Evolutionary conservation across 2,888 invertebrate species (phyloP).

Genomic region (Ormyrus thymus): DNA sequence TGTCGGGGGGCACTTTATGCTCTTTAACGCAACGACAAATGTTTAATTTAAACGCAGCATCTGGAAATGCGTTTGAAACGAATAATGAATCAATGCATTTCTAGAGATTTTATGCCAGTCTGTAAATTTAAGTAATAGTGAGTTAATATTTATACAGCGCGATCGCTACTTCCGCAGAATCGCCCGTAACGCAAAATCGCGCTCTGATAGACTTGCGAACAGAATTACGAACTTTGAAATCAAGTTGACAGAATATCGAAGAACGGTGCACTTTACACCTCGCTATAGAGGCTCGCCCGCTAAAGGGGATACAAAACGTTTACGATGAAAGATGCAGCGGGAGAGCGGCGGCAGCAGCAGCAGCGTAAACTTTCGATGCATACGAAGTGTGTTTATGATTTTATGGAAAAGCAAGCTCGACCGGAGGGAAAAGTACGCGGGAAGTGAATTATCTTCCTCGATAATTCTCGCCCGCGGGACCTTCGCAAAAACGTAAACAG

Average conservation of each 20-base stretch:
- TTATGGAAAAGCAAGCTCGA: slow-evolving; percentile 15
- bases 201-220: not conserved
- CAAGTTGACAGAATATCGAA: slow-evolving; percentile 7
- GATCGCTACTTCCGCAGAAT: too few species aligned
- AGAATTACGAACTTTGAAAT: not conserved
- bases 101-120: too few species aligned
- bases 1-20: too few species aligned
- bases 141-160: too few species aligned
- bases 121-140: too few species aligned
- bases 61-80: too few species aligned
- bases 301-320: slow-evolving; percentile 18
- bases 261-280: slow-evolving; percentile 12
- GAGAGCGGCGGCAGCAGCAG: too few species aligned
- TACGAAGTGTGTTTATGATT: slow-evolving; percentile 42
- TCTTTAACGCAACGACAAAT: too few species aligned
- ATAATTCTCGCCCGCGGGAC: slow-evolving; percentile 41
- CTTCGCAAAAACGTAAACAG: slow-evolving; percentile 40
- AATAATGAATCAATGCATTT: too few species aligned
- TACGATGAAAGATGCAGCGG: slow-evolving; percentile 30
- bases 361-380: slow-evolving; percentile 36
- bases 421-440: slow-evolving; percentile 18
- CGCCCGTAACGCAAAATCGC: too few species aligned
- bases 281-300: not conserved
- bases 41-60: too few species aligned
- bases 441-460: slow-evolving; percentile 47